Base-by-base conservation (phyloP, 1,140 invertebrate species). In the Adoxophyes honmai region DNA sequence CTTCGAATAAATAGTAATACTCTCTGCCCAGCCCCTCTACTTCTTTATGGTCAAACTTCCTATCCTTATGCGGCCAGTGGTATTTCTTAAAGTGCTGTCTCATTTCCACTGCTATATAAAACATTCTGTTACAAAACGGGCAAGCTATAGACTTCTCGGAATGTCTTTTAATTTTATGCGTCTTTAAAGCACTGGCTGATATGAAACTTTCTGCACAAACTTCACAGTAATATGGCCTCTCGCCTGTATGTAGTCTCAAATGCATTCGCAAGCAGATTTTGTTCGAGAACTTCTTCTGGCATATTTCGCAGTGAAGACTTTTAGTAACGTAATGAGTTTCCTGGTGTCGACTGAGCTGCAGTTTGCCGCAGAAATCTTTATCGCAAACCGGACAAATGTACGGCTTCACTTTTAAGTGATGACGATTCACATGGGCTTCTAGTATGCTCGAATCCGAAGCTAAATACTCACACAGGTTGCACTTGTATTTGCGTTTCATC, bases 121-220 rank as follows among this genome's bases (percentile, higher is more conserved):
- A 70, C 60, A 64, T 72, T 38, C 37, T 63, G 6, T 68, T 61
- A 37, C 73, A 75, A 4, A 71, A 37, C 0, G 70, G 69, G 59
- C 73, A 75, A 4, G 38, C 6, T 5, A 72, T 52, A 5, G 60
- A 59, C 8, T 62, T 67, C 21, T 66, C 63, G 9, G 57, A 59
- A 62, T 76, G 74, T 42, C 66, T 70, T 36, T 65, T 71, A 11
- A 72, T 39, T 38, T 59, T 63, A 55, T 76, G 74, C 0, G 64
- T 66, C 37, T 66, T 71, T 55, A 68, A 63, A 15, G 69, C 66
- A 39, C 70, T 73, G 0, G 74, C 68, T n/a, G 74, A 68, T n/a
- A 68, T 44, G 38, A 76, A 76, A 15, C 62, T 74, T 34, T 71
- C 66, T 0, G 56, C 64, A 11, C 73, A 76, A 33, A 70, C 37